phyloP scores from a whole-genome alignment of 2,113 vertebrate genomes.

The Scytalopus superciliaris region DNA sequence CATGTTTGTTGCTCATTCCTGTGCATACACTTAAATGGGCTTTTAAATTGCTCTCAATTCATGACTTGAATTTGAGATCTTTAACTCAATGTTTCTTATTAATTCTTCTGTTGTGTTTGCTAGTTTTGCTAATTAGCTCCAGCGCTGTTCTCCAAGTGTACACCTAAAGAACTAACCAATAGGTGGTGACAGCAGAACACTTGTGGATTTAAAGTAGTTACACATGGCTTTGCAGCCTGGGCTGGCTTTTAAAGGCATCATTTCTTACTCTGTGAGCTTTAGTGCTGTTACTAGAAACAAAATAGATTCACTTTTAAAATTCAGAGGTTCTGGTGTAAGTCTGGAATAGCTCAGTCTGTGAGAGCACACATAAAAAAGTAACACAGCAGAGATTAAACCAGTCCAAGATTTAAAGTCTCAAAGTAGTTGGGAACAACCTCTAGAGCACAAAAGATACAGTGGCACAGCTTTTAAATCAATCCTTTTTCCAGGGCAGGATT shows the following conservation, averaged over 20 bases:
- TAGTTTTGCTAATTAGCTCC: constrained; percentile 27
- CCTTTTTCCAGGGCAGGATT: not conserved
- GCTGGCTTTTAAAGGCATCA: not conserved
- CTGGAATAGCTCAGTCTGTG: not conserved
- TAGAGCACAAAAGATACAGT: not conserved
- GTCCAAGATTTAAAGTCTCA: not conserved
- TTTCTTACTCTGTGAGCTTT: not conserved
- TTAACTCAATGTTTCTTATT: not conserved
- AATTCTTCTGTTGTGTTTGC: not conserved
- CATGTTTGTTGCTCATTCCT: not conserved
- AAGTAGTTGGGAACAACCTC: not conserved
- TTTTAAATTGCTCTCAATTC: not conserved
- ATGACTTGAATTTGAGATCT: not conserved
- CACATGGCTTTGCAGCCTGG: not conserved
- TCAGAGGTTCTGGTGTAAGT: not conserved
- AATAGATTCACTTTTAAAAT: not conserved
- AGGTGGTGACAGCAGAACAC: constrained; percentile 37
- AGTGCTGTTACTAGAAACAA: not conserved
- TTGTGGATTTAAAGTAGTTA: not conserved
- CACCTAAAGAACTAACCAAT: not conserved
- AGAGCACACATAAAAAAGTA: not conserved
- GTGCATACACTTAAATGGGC: not conserved
- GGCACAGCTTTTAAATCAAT: not conserved
- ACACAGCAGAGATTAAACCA: not conserved
- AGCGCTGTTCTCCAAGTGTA: constrained; percentile 6